Evolutionary conservation across 2,113 vertebrate species (phyloP).

Genomic region (Herpetotheres cachinnans): DNA sequence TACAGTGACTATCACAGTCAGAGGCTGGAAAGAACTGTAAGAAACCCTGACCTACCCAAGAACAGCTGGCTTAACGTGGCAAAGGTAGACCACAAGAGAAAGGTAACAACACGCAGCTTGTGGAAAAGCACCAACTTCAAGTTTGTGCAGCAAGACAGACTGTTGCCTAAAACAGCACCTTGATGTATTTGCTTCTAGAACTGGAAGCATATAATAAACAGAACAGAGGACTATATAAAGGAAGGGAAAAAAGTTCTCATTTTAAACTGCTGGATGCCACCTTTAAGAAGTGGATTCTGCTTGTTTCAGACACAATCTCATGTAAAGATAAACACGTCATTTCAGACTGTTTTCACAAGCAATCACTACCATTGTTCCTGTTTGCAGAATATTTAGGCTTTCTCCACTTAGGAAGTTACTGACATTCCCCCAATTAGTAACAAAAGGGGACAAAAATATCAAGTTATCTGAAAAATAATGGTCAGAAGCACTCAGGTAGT

Average conservation of each 20-base stretch:
- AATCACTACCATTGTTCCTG: not conserved
- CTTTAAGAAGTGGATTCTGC: not conserved
- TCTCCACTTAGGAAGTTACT: not conserved
- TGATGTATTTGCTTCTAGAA: not conserved
- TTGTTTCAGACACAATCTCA: not conserved
- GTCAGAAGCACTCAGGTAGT: not conserved
- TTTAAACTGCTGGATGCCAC: not conserved
- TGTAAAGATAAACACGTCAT: not conserved
- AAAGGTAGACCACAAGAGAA: not conserved
- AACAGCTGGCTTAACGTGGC: rapidly evolving
- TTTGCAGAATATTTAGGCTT: not conserved
- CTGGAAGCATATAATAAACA: not conserved
- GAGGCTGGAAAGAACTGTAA: not conserved
- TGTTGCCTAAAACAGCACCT: not conserved
- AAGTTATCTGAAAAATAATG: not conserved
- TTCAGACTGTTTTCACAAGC: not conserved
- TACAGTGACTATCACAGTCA: not conserved
- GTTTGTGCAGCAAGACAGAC: not conserved
- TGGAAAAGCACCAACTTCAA: not conserved
- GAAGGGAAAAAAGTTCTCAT: not conserved
- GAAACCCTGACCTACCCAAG: not conserved
- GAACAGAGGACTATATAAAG: not conserved
- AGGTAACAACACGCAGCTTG: rapidly evolving
- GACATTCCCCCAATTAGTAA: not conserved
- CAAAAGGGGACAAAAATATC: not conserved